These are phyloP conservation scores for Pinna nobilis DNA, from an alignment of 1,140 invertebrate genomes.

Conservation along the genomic window DNA sequence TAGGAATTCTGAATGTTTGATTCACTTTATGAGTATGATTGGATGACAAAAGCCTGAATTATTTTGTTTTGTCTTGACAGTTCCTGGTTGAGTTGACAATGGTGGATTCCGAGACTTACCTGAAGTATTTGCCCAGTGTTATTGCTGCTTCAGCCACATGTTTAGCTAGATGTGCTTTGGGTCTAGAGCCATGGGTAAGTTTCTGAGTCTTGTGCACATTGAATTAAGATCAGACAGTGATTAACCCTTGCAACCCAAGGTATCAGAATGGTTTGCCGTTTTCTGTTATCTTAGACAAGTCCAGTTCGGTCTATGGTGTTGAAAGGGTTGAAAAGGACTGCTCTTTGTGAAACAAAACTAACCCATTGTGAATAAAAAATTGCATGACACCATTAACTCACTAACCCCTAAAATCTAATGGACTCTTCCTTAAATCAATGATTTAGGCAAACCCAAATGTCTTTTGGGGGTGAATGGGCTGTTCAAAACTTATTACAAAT, in stretches of 20 bases:
- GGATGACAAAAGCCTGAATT: background rate
- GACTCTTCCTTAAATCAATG: too few species aligned
- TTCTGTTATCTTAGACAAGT: too few species aligned
- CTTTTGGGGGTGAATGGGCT: too few species aligned
- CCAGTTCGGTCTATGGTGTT: too few species aligned
- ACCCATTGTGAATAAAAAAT: too few species aligned
- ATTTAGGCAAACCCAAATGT: background rate
- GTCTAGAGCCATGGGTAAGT: conserved; percentile 67
- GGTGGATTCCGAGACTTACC: conserved; percentile 89
- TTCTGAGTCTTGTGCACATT: too few species aligned
- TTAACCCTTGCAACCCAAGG: too few species aligned
- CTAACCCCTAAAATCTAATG: too few species aligned
- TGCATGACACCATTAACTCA: too few species aligned
- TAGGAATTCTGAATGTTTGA: background rate
- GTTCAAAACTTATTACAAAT: too few species aligned
- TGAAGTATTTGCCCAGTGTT: conserved; percentile 88
- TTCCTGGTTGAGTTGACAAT: conserved; percentile 91
- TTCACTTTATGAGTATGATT: background rate
- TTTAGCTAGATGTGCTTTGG: conserved; percentile 85
- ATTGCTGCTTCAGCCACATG: conserved; percentile 88
- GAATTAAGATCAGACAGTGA: background rate
- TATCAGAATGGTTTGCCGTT: too few species aligned
- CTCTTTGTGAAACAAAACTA: background rate
- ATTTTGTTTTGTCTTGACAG: conserved; percentile 76
- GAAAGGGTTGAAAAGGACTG: background rate